These are phyloP conservation scores for Synanthedon andrenaeformis DNA, from an alignment of 2,888 invertebrate species.

Conservation along the genomic window DNA sequence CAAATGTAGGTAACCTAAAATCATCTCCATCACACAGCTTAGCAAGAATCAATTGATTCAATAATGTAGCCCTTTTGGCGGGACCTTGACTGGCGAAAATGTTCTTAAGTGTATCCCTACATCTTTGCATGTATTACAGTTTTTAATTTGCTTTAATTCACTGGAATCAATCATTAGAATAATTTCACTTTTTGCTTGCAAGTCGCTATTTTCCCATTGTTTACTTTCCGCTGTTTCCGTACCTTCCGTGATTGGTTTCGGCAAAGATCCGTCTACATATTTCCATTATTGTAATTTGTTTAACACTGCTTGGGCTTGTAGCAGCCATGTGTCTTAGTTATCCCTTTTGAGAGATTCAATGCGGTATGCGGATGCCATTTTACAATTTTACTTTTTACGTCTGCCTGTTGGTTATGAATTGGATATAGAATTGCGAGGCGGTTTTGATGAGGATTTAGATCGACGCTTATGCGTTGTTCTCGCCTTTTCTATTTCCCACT, in stretches of 20 bases:
- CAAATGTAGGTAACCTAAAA: not conserved
- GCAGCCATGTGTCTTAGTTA: no score
- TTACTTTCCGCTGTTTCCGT: not conserved
- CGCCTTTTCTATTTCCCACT: no score
- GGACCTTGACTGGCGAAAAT: not conserved
- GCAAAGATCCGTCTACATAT: not conserved
- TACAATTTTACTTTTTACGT: no score
- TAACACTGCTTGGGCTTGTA: no score
- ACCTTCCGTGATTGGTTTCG: not conserved
- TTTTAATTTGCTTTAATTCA: not conserved
- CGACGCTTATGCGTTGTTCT: no score
- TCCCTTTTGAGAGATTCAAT: no score
- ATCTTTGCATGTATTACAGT: not conserved
- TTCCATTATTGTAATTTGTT: no score
- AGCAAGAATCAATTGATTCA: not conserved
- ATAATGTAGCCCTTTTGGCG: not conserved
- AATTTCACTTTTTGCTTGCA: not conserved
- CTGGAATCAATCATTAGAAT: not conserved
- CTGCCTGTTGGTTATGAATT: no score
- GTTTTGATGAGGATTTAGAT: no score
- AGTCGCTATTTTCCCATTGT: not conserved
- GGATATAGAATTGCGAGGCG: no score
- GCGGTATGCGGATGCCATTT: no score
- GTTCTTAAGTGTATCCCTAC: not conserved
- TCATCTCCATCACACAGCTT: not conserved